phyloP scores from a whole-genome alignment of 1,140 invertebrate species.

The Cyrtorhinus lividipennis region DNA sequence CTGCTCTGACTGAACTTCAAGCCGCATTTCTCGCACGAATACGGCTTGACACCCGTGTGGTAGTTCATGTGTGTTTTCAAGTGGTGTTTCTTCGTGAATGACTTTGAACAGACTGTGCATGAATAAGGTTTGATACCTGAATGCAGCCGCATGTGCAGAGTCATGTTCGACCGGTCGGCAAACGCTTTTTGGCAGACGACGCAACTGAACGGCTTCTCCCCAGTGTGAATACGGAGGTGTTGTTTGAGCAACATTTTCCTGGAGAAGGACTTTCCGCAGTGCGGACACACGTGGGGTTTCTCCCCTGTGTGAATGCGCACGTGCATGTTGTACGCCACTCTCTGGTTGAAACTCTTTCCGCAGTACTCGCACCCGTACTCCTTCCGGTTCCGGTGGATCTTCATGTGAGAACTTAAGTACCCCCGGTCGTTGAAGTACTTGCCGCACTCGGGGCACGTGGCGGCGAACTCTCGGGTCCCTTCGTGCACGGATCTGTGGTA shows the following conservation, averaged over 20 bases:
- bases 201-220: conserved; percentile 60
- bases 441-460: conserved; percentile 39
- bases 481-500: conserved; percentile 27
- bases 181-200: conserved; percentile 55
- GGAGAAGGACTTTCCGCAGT: conserved; percentile 76
- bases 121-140: conserved; percentile 74
- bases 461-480: conserved; percentile 29
- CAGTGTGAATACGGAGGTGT: conserved; percentile 59
- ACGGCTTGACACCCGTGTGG: conserved; percentile 40
- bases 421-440: conserved; percentile 40
- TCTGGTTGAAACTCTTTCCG: conserved; percentile 52
- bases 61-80: conserved; percentile 49
- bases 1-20: conserved; percentile 36
- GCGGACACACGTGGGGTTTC: conserved; percentile 69
- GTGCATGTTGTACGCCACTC: conserved; percentile 64
- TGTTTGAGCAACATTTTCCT: conserved; percentile 66
- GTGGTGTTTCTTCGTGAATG: conserved; percentile 75
- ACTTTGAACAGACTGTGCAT: conserved; percentile 67
- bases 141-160: conserved; percentile 58
- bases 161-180: conserved; percentile 69
- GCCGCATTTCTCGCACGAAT: conserved; percentile 33
- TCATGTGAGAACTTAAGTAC: conserved; percentile 30
- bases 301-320: conserved; percentile 62
- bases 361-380: conserved; percentile 40
- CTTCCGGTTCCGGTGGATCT: conserved; percentile 27